Percentiles rank a stretch among this genome's conserved stretches.
Evolutionary conservation across 2,888 invertebrate genomes (phyloP).

Genomic region (Cybosia mesomella): DNA sequence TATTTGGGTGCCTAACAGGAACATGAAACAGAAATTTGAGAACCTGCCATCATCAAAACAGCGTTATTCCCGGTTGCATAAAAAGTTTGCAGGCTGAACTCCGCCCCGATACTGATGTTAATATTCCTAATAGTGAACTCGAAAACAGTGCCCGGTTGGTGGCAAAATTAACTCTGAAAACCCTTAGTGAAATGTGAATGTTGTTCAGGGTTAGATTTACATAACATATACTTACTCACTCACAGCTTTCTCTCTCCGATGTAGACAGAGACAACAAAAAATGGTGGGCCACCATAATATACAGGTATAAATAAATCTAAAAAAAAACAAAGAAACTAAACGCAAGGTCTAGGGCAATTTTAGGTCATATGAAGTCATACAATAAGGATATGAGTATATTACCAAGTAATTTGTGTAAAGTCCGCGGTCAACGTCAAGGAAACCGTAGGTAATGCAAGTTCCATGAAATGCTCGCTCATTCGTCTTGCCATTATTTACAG

Average conservation of each 20-base stretch:
- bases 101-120: neutral
- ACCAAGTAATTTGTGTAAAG: neutral
- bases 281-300: neutral
- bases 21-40: neutral
- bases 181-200: neutral
- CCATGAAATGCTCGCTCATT: constrained; percentile 14
- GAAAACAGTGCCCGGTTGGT: no score
- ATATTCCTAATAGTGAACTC: no score
- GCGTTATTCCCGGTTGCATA: neutral
- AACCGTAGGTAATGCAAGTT: constrained; percentile 9
- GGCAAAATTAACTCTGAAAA: no score
- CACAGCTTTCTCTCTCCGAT: neutral
- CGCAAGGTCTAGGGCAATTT: neutral
- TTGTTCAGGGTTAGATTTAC: neutral
- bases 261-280: neutral
- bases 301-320: no score
- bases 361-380: constrained; percentile 8
- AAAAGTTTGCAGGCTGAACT: no score
- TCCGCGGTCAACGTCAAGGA: constrained; percentile 13
- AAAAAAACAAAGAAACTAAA: neutral
- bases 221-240: no score
- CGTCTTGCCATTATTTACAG: constrained; percentile 3
- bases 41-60: neutral
- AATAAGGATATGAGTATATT: constrained; percentile 5
- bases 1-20: neutral